Base-by-base conservation (phyloP, 1,140 invertebrate species). In the Brachionus paranguensis region DNA sequence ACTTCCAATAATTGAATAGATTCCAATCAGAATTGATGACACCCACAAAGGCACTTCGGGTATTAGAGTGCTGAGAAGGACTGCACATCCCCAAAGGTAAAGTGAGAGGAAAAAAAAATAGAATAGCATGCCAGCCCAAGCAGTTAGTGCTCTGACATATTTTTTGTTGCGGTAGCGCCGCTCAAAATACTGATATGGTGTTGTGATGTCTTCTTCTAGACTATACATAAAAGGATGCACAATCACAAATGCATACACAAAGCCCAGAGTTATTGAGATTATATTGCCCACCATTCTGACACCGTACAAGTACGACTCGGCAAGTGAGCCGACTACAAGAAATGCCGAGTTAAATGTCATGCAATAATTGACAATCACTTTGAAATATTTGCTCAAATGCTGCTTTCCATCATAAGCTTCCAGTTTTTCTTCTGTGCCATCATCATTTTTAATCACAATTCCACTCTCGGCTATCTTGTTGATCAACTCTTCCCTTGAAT, bases 121-220 rank as follows among this genome's bases (percentile, higher is more conserved):
- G 33, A 76, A 76, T 10, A 76, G 11, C 72, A 76, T 76, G 10
- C 43, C 72, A 76, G 72, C 72, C 1, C 10, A 12, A 20, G 72
- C 72, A 50, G 72, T 76, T 4, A 76, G 33, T 27, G 72, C 72
- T 76, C 72, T 6, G 0, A 76, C 72, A 76, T 76, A 76, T 8
- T 76, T 76, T 50, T 37, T 47, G 17, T 76, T 76, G 17, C 24
- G 2, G 14, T 76, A 76, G 12, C 72, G 41, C 47, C 72, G 43
- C 45, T 76, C 72, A 50, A 76, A 76, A 50, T 76, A 76, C 12
- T 76, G 72, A 76, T 76, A 76, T 50, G 72, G 72, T 27, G 72
- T 76, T 17, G 10, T 76, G n/a, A 76, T 76, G 43, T 76, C 72
- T 24, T 47, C 43, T 11, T 76, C 72, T 3, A 76, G 43, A 53